Evolutionary conservation across 2,888 invertebrate genomes (phyloP), one percentile per base, ranked within the genome.

Genomic region (Leptothorax acervorum): DNA sequence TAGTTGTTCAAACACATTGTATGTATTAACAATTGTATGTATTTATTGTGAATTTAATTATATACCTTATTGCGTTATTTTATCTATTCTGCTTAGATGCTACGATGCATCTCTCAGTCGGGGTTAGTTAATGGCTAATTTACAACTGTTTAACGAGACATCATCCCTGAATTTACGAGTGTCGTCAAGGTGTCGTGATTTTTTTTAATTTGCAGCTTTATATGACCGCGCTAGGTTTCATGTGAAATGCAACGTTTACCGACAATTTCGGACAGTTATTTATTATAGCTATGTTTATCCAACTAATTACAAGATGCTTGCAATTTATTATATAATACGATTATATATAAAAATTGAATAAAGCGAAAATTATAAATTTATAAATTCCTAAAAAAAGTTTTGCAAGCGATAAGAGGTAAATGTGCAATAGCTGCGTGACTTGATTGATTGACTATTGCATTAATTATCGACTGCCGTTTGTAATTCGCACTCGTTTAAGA

Each of bases 171-270:
- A 92, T 91, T 92, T 91, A 92, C 87, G 91, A 86, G 86, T 85
- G 85, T 75, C 86, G 86, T 55, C 85, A 86, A 91, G 86, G 86
- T 85, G 85, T 75, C 86, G 86, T 55, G 87, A 86, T 87, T 87
- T 88, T 91, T 87, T 86, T 86, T 88, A 90, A 89, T 90, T 90
- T 85, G 86, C 70, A 88, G 86, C 90, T 91, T 89, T 88, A 86
- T 84, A 85, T n/a, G 35, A 23, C 35, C 15, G 35, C 81, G 78
- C 76, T 83, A 88, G 84, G 71, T 86, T 88, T 89, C 82, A 68
- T 83, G 70, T 75, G 31, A 65, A 76, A 76, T 62, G 28, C 45
- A 78, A 75, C 70, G 70, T 55, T 79, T 55, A 78, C 4, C 31
- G n/a, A 5, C 39, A 71, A 18, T 31, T 70, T 60, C n/a, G 48